Conservation (phyloP, 2,888 invertebrate species). For the Euclidia mi region DNA sequence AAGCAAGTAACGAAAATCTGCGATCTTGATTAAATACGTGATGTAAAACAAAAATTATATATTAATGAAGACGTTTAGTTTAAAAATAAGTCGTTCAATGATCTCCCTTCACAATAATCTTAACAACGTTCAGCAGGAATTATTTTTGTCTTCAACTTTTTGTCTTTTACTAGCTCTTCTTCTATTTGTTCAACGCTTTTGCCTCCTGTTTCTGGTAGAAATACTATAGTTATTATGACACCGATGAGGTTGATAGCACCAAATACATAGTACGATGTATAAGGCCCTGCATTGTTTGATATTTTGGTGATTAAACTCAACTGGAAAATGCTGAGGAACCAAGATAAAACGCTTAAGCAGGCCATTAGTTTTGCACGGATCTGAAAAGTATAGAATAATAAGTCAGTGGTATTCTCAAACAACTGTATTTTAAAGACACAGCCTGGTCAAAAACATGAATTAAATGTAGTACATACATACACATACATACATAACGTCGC, state of each 20-base stretch:
- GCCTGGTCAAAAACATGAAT: too few species aligned
- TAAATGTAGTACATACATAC: too few species aligned
- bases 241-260: conserved; percentile 68
- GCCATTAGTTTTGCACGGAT: conserved; percentile 70
- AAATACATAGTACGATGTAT: conserved; percentile 73
- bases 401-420: too few species aligned
- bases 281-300: conserved; percentile 61
- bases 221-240: conserved; percentile 59
- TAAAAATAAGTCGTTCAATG: too few species aligned
- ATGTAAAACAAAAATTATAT: too few species aligned
- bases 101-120: too few species aligned
- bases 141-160: neutral
- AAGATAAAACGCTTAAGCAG: conserved; percentile 59
- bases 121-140: neutral
- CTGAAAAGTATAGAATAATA: conserved; percentile 55
- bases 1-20: too few species aligned
- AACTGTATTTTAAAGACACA: too few species aligned
- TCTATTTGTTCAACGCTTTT: conserved; percentile 74
- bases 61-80: too few species aligned
- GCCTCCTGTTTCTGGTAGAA: conserved; percentile 81
- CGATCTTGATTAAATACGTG: too few species aligned
- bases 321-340: conserved; percentile 63
- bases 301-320: conserved; percentile 56
- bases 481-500: too few species aligned
- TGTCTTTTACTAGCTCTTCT: conserved; percentile 35